Evolutionary conservation across 1,140 invertebrate species (phyloP).

Genomic region (Delia radicum): DNA sequence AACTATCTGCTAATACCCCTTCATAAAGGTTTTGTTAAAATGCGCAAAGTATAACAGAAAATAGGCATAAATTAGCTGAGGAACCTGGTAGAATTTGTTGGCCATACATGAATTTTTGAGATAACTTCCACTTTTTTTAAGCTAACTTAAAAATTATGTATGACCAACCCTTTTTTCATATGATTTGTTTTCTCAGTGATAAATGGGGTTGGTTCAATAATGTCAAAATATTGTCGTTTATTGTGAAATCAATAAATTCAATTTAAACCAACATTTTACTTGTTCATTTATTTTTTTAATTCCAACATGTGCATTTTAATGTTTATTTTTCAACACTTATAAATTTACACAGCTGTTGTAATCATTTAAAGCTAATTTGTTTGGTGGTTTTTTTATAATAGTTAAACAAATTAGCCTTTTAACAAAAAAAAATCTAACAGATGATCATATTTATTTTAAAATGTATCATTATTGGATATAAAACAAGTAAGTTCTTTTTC

Average conservation of each 20-base stretch:
- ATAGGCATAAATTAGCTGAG: constrained; percentile 10
- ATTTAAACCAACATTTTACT: background rate
- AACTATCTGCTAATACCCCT: no score
- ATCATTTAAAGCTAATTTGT: constrained; percentile 10
- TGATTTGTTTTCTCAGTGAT: background rate
- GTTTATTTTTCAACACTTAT: background rate
- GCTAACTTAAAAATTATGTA: background rate
- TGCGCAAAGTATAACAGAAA: background rate
- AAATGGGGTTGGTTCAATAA: constrained; percentile 19
- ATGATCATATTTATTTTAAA: no score
- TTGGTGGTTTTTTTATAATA: background rate
- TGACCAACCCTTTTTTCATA: background rate
- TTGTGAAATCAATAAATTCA: constrained; percentile 24
- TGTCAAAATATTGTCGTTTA: constrained; percentile 26
- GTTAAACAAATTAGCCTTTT: constrained; percentile 20
- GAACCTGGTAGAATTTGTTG: background rate
- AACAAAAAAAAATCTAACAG: no score
- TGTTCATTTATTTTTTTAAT: background rate
- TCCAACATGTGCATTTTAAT: constrained; percentile 11
- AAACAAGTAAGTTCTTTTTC: no score
- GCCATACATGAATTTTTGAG: background rate
- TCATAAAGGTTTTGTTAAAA: background rate
- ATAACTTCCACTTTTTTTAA: background rate
- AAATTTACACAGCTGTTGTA: constrained; percentile 13
- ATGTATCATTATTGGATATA: no score